Conservation (phyloP, 2,888 invertebrate genomes). For the Eristalis pertinax region DNA sequence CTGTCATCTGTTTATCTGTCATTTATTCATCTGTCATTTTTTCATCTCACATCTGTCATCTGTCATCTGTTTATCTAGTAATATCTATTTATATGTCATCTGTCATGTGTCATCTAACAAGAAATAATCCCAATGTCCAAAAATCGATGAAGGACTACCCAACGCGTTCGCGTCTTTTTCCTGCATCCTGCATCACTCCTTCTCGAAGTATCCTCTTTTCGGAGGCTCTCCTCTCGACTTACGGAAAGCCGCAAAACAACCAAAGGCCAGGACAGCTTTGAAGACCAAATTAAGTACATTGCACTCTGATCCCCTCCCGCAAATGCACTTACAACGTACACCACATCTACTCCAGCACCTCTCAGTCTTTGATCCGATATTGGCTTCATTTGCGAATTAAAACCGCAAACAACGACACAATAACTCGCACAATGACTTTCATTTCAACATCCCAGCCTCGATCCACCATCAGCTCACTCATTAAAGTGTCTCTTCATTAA, state of each 20-base stretch:
- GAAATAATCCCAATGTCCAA: too few relatives aligned
- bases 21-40: too few relatives aligned
- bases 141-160: too few relatives aligned
- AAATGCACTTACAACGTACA: neutral
- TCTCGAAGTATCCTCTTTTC: too few relatives aligned
- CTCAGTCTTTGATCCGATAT: neutral
- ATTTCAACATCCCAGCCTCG: neutral
- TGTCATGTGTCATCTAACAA: too few relatives aligned
- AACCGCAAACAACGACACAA: neutral
- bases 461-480: neutral
- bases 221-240: too few relatives aligned
- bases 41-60: too few relatives aligned
- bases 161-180: too few relatives aligned
- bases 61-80: too few relatives aligned
- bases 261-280: neutral
- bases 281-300: neutral
- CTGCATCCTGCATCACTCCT: too few relatives aligned
- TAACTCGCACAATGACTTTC: neutral
- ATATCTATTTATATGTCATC: too few relatives aligned
- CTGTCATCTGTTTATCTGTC: too few relatives aligned
- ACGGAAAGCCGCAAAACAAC: neutral
- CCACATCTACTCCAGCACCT: neutral
- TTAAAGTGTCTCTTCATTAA: conserved; percentile 60
- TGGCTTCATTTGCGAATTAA: neutral
- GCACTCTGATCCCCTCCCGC: neutral